Evolutionary conservation across 2,113 vertebrate species (phyloP), one percentile per base, ranked within the genome.

Genomic region (Dolichallabes microphthalmus): DNA sequence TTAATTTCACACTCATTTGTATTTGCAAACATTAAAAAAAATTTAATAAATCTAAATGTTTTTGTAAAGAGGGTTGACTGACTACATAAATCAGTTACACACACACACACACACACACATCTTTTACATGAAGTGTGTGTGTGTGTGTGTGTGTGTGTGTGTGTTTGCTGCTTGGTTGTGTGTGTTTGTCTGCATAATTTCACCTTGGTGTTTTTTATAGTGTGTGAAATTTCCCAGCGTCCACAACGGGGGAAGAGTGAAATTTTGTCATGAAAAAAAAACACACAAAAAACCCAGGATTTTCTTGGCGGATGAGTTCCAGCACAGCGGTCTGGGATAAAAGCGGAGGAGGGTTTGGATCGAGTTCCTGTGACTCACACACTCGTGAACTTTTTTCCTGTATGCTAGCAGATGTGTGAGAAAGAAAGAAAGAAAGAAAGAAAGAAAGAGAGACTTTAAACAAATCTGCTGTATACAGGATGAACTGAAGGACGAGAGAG

Each of bases 321-420:
- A 64, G 58, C 39, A 50, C 39, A 45, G 78, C 7, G 19, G 35
- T 58, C 68, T 25, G 71, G 17, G 25, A 77, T 57, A 57, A 55
- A 52, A 53, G 32, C 11, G 12, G 64, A 85, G 83, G 83, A 68
- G 60, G 60, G 68, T 79, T 69, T 85, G 83, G 75, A 57, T 30
- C 1, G 39, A 50, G 27, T 80, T 68, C 30, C 17, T 66, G 74
- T 79, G 85, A 81, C 82, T 82, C 80, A 27, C 61, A 82, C 85
- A 84, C 82, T 75, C 32, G 68, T 84, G 75, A 85, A 79, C 83
- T 64, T 71, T 88, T 30, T 73, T 35, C 15, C 19, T 5, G 39
- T 66, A 61, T 83, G 68, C 30, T 25, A 74, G 63, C 32, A 22
- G 82, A 68, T 76, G 79, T 75, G 78, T 89, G 50, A 45, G 19